These are phyloP conservation scores for Sphaeramia orbicularis DNA, from an alignment of 2,797 vertebrate species.

Conservation along the genomic window DNA sequence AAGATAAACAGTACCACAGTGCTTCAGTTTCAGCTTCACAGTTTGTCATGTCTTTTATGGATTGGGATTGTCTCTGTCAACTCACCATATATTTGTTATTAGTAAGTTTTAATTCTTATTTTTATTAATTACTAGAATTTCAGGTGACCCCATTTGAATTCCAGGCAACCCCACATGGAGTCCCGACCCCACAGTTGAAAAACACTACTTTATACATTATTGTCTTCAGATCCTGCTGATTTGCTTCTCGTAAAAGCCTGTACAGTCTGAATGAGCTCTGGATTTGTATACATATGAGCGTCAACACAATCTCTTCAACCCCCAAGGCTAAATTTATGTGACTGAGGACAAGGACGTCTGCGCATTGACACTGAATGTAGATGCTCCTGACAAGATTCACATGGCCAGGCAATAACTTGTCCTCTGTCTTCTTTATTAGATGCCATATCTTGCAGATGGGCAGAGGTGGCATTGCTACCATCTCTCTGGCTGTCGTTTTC, in stretches of 20 bases:
- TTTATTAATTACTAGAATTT: too few relatives aligned
- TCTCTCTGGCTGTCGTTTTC: background rate
- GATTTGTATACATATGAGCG: background rate
- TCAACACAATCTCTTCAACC: slow-evolving; percentile 5
- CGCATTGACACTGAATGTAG: slow-evolving; percentile 16
- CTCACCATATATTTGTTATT: too few relatives aligned
- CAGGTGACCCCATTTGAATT: too few relatives aligned
- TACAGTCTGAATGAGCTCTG: slow-evolving; percentile 6
- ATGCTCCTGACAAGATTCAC: slow-evolving; percentile 57
- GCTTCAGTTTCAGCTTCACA: too few relatives aligned
- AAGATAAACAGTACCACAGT: too few relatives aligned
- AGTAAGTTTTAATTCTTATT: too few relatives aligned
- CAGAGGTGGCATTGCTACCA: slow-evolving; percentile 24
- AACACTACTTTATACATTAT: slow-evolving; percentile 18
- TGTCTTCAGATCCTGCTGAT: background rate
- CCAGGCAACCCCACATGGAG: too few relatives aligned
- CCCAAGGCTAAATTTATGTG: slow-evolving; percentile 18
- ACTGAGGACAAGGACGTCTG: slow-evolving; percentile 16
- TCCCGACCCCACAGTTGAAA: too few relatives aligned
- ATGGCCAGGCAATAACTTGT: slow-evolving; percentile 45
- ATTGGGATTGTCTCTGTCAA: too few relatives aligned
- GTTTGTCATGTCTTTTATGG: too few relatives aligned
- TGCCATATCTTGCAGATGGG: slow-evolving; percentile 50
- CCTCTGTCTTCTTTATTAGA: slow-evolving; percentile 56
- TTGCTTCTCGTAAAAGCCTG: background rate